Percentiles rank a stretch among this genome's conserved stretches.
Conservation (phyloP, 2,888 invertebrate species). For the Venusia cambrica region DNA sequence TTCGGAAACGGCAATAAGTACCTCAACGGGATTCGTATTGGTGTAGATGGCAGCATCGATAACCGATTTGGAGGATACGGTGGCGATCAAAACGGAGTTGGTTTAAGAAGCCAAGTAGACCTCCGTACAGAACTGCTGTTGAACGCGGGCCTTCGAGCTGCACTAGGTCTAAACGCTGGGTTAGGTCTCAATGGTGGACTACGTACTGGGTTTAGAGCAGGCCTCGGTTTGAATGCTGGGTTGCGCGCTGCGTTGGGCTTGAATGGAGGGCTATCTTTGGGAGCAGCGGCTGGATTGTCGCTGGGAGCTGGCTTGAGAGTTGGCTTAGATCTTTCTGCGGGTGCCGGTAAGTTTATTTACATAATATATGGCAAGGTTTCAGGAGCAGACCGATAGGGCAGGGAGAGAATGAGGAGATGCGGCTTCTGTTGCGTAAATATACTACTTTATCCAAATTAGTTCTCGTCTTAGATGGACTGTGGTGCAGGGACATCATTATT, state of each 20-base stretch:
- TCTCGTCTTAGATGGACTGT: too few relatives aligned
- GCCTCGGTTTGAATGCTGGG: conserved; percentile 11
- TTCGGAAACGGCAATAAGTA: too few relatives aligned
- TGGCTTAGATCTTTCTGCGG: conserved; percentile 10
- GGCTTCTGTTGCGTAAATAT: too few relatives aligned
- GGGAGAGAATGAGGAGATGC: too few relatives aligned
- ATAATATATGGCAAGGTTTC: too few relatives aligned
- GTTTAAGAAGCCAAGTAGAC: conserved; percentile 2
- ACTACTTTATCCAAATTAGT: too few relatives aligned
- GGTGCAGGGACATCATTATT: too few relatives aligned
- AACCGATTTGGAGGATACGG: conserved; percentile 1
- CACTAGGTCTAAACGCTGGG: conserved; percentile 5
- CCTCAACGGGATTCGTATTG: conserved; percentile 13
- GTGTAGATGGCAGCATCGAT: conserved; percentile 7
- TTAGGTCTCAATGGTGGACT: conserved; percentile 6
- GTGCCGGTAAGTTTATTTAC: conserved; percentile 4
- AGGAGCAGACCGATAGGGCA: too few relatives aligned
- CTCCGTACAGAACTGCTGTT: conserved; percentile 6
- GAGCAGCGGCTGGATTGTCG: conserved; percentile 3
- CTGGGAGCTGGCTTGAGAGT: conserved; percentile 13
- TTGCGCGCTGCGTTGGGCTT: conserved; percentile 9
- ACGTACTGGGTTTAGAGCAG: too few relatives aligned
- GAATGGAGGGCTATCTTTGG: conserved; percentile 4
- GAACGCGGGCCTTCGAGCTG: conserved; percentile 6
- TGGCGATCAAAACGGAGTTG: conserved; percentile 2